A percentile compares a stretch with the other conserved stretches of the same genome.
These are phyloP conservation scores for Scolanthus callimorphus DNA, from an alignment of 92 coral and sea anemone genomes.

Conservation along the genomic window DNA sequence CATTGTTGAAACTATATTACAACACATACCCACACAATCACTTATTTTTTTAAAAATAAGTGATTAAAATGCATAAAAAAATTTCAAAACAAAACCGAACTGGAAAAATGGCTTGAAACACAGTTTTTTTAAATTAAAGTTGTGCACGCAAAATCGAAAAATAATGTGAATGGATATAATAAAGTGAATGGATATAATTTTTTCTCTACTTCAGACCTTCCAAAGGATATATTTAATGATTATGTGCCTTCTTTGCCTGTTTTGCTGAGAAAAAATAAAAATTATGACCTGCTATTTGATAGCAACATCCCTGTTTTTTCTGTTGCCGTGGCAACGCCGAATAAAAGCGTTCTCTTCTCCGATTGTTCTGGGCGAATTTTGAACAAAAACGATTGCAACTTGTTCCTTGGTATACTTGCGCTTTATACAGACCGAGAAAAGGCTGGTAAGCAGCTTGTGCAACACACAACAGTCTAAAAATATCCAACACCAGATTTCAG, in stretches of 20 bases:
- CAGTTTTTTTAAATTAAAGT: too few species aligned
- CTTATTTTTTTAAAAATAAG: too few species aligned
- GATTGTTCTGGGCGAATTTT: background rate
- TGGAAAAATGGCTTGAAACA: too few species aligned
- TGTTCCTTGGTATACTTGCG: background rate
- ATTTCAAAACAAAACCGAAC: too few species aligned
- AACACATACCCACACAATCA: too few species aligned
- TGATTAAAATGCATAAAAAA: too few species aligned
- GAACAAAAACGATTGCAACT: background rate
- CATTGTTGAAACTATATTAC: too few species aligned
- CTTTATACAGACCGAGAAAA: background rate
- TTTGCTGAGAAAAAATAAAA: background rate
- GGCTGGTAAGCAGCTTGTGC: background rate
- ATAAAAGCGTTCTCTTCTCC: background rate
- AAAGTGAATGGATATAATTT: background rate
- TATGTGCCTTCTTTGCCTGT: background rate
- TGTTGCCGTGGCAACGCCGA: background rate
- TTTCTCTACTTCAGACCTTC: background rate
- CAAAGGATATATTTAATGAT: background rate
- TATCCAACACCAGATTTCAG: too few species aligned
- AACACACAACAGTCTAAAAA: too few species aligned
- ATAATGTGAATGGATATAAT: too few species aligned
- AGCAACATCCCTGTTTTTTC: background rate
- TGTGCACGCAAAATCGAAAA: too few species aligned
- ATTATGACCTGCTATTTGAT: background rate